phyloP scores from a whole-genome alignment of 2,797 vertebrate species.

The Gymnothorax reevesii region DNA sequence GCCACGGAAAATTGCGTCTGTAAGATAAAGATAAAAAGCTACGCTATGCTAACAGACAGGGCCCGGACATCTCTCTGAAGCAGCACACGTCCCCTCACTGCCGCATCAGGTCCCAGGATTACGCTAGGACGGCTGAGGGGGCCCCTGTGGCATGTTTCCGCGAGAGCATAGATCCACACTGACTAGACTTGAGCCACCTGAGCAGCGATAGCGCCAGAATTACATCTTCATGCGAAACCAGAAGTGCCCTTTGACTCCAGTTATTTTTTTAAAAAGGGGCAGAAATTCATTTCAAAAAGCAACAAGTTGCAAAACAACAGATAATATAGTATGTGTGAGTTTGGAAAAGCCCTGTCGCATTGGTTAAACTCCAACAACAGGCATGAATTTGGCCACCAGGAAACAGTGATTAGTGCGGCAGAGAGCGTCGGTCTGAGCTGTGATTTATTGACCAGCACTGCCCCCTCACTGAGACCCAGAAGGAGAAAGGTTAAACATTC shows the following conservation, averaged over 20 bases:
- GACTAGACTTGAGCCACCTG: not conserved
- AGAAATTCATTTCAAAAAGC: too few relatives aligned
- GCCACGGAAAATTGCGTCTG: too few relatives aligned
- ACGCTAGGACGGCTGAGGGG: not conserved
- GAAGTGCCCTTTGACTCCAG: too few relatives aligned
- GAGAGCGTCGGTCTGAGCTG: not conserved
- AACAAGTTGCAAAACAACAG: too few relatives aligned
- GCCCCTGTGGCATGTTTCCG: too few relatives aligned
- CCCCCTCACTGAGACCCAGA: not conserved
- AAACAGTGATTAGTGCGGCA: not conserved
- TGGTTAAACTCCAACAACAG: too few relatives aligned
- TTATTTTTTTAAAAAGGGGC: too few relatives aligned
- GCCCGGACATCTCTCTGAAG: not conserved
- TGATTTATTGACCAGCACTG: not conserved
- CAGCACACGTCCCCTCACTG: not conserved
- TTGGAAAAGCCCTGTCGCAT: too few relatives aligned
- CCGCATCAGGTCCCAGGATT: not conserved
- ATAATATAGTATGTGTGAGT: too few relatives aligned
- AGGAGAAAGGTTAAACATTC: not conserved
- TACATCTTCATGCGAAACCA: too few relatives aligned
- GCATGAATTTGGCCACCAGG: too few relatives aligned
- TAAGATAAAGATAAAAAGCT: too few relatives aligned
- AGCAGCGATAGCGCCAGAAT: not conserved
- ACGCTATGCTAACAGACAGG: not conserved
- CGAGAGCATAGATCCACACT: not conserved